Evolutionary conservation across 2,113 vertebrate genomes (phyloP), one percentile per base, ranked within the genome.

Genomic region (Hemichromis elongatus): DNA sequence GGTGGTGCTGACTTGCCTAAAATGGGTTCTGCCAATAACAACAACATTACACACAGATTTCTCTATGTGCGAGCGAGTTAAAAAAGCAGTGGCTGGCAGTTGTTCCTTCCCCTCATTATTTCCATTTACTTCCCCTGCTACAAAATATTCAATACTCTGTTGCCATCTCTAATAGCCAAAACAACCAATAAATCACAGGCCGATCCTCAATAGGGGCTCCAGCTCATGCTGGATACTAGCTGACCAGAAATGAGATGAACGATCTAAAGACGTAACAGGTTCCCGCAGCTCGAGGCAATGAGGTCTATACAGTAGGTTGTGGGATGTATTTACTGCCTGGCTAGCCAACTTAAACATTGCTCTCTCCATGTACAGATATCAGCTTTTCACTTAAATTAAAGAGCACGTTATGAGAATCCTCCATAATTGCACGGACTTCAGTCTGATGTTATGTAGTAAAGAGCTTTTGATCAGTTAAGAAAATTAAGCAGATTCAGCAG

Each of bases 71-170:
- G 84, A 57, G 87, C 66, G 86, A 70, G 89, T 92, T 90, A 79
- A 90, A 91, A 85, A 88, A 90, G 86, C 86, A 88, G 77, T 10
- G 14, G 28, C 77, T 93, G 92, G 92, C 91, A 85, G 63, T 24
- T 35, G n/a, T 50, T 90, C 68, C 84, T 94, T 93, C 88, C 90
- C 73, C 92, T 93, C 90, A 93, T 94, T 95, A 95, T 94, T 94
- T 95, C 90, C 89, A 92, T 90, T 86, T 63, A 89, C 82, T 93
- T 92, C 89, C 90, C 57, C 79, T 85, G 77, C 66, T 86, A 85
- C 79, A 93, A 93, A 93, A 93, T 89, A 87, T 85, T 90, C 86
- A 86, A 45, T 91, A 82, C 79, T 90, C 90, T 79, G 86, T 92
- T 92, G 92, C 85, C 92, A 93, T 90, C 91, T 88, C 84, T 92